Conservation (phyloP, 2,888 invertebrate species). For the Epinotia demarniana region DNA sequence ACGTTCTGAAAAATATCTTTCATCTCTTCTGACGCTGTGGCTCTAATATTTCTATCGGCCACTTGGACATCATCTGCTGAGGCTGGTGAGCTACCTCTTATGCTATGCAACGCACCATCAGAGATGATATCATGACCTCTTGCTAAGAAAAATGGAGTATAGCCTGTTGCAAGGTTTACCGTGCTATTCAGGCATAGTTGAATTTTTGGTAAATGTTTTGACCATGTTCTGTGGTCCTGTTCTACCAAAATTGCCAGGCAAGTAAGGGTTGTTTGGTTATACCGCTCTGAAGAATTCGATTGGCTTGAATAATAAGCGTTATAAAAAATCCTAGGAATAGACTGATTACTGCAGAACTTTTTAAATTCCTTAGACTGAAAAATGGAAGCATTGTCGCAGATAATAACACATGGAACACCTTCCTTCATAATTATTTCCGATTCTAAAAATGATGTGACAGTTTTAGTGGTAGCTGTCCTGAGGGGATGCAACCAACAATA, state of each 20-base stretch:
- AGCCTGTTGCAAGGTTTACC: constrained; percentile 1
- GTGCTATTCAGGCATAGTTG: constrained; percentile 5
- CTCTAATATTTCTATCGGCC: too few relatives aligned
- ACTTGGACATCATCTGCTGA: too few relatives aligned
- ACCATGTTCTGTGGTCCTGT: too few relatives aligned
- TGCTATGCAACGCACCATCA: neutral
- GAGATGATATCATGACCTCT: neutral
- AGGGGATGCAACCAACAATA: too few relatives aligned
- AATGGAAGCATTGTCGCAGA: neutral
- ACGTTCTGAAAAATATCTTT: neutral
- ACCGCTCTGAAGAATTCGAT: too few relatives aligned
- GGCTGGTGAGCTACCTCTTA: neutral
- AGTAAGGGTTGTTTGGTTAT: too few relatives aligned
- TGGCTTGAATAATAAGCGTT: neutral
- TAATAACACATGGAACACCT: too few relatives aligned
- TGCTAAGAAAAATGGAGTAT: constrained; percentile 6
- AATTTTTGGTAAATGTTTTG: neutral
- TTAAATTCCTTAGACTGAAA: constrained; percentile 11
- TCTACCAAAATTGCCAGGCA: too few relatives aligned
- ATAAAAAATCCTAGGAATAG: constrained; percentile 14
- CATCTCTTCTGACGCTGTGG: neutral
- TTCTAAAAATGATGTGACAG: too few relatives aligned
- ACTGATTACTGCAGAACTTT: neutral
- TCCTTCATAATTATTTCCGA: too few relatives aligned
- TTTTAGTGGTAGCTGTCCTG: too few relatives aligned